Conservation (phyloP, 2,113 vertebrate species). For the Sterrhoptilus dennistouni region DNA sequence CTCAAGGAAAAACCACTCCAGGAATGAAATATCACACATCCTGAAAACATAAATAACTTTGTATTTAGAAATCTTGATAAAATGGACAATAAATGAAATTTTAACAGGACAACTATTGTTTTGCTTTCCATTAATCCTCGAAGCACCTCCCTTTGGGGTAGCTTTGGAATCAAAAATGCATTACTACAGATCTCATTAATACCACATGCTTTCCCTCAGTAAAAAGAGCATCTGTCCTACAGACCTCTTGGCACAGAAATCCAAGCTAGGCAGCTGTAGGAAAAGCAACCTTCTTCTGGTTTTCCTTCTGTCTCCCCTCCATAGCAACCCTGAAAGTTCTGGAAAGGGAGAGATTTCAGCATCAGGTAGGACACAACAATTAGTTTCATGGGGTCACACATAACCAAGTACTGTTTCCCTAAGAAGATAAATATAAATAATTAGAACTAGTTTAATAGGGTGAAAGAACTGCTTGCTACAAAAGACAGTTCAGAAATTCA, state of each 20-base stretch:
- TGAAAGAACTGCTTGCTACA: background rate
- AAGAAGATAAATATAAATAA: background rate
- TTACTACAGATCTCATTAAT: conserved; percentile 31
- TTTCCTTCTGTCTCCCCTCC: background rate
- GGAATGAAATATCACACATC: background rate
- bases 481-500: background rate
- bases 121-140: conserved; percentile 32
- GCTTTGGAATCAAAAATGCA: background rate
- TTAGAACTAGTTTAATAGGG: background rate
- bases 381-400: background rate
- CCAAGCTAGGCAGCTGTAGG: background rate
- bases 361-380: background rate
- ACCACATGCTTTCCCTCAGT: background rate
- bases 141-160: background rate
- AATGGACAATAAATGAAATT: background rate
- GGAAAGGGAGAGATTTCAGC: background rate
- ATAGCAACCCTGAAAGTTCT: background rate
- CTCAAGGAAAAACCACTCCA: background rate
- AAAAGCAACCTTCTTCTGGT: background rate
- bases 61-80: background rate
- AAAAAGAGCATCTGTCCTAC: conserved; percentile 10
- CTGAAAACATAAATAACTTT: background rate
- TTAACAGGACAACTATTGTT: conserved; percentile 18
- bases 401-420: background rate
- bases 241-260: background rate